Evolutionary conservation across 2,888 invertebrate species (phyloP), one percentile per base, ranked within the genome.

Genomic region (Mythimna vitellina): DNA sequence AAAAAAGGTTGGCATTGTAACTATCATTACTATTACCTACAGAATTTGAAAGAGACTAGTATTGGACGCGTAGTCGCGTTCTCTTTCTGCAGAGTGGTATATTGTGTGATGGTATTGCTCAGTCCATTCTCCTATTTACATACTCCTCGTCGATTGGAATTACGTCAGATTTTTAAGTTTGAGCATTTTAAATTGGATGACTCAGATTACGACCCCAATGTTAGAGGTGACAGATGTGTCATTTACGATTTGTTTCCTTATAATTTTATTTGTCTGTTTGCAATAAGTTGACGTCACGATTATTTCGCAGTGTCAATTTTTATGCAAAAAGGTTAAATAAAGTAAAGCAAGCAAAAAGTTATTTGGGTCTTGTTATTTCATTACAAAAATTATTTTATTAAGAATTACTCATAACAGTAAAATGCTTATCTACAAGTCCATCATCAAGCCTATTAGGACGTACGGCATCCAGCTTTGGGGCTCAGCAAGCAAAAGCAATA

Each of bases 171-270:
- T 54, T 76, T 49, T 49, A 58, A 9, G 20, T 72, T 74, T 49
- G 20, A 22, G 14, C 17, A 14, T 54, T 49, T 65, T 42, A 29
- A 64, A 51, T 70, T 65, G 57, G 29, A 17, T 72, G 72, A 76
- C 20, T 71, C 77, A 76, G 54, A 54, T 56, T 60, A 56, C 17
- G 64, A 71, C 63, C 54, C 29, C 20, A 29, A 54, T 14, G 46
- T 69, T 57, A 17, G 4, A 49, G 22, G 46, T 38, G 1, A 22
- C 14, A 14, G 32, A 66, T 53, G 10, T 20, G 46, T 46, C 17
- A 46, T 17, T 46, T 46, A 42, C 6, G 17, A 17, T 17, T 17
- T 46, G 17, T 46, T 46, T 14, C 3, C 14, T 42, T 14, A 17
- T 4, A 17, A 46, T 46, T 25, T 32, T 38, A 14, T 38, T 25